Evolutionary conservation across 2,888 invertebrate genomes (phyloP).

Genomic region (Amiota mariae): DNA sequence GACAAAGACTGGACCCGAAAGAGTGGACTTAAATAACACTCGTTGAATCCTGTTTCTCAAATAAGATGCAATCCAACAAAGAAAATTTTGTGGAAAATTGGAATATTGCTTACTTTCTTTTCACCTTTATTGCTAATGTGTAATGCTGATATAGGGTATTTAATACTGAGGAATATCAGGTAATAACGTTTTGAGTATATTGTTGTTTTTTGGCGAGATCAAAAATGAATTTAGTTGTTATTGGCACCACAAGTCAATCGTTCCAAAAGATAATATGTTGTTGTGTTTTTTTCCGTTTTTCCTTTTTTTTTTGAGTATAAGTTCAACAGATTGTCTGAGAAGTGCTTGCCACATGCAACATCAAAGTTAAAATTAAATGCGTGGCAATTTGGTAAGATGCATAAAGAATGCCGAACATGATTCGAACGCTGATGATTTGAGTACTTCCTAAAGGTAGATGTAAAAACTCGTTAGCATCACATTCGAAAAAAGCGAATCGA

Average conservation of each 20-base stretch:
- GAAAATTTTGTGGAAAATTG: no score
- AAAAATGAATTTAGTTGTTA: slow-evolving; percentile 10
- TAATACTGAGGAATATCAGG: no score
- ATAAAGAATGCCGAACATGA: slow-evolving; percentile 68
- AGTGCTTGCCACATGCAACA: slow-evolving; percentile 70
- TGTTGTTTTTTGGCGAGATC: no score
- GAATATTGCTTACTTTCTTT: no score
- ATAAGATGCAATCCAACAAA: no score
- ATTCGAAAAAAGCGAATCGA: not conserved
- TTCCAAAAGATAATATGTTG: no score
- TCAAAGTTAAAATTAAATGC: slow-evolving; percentile 72
- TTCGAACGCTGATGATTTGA: slow-evolving; percentile 34
- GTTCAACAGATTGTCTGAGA: slow-evolving; percentile 57
- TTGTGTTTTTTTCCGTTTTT: slow-evolving; percentile 15
- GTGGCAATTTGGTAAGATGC: slow-evolving; percentile 70
- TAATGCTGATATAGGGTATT: no score
- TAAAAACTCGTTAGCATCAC: not conserved
- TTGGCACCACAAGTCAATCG: slow-evolving; percentile 21
- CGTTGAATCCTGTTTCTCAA: no score
- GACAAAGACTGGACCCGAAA: no score
- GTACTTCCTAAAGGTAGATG: not conserved
- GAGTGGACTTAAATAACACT: no score
- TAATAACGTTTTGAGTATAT: no score
- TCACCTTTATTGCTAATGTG: no score
- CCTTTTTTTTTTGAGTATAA: slow-evolving; percentile 40